Base-by-base conservation (phyloP, 53 echinoderm and acorn worm genomes). In the Luidia sarsii region DNA sequence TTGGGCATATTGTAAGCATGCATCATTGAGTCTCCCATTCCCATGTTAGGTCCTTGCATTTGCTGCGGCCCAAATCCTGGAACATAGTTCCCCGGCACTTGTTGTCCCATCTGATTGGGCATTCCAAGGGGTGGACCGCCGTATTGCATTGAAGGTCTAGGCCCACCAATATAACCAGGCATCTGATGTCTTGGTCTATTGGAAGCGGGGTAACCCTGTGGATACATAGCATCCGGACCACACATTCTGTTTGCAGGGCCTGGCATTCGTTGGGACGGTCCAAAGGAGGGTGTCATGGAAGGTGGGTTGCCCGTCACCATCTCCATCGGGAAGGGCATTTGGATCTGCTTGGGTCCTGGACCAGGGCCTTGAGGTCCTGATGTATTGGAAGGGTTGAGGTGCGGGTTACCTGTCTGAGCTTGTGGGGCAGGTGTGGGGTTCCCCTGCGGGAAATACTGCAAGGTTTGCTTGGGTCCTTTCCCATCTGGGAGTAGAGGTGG, bases 401-500 rank as follows among this genome's bases (percentile, higher is more conserved):
- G 95, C 0, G 95, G 95, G 81, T 95, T 95, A 11, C 95, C 95
- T 0, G 87, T 82, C 55, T 95, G 95, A 3, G 85, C 95, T 68
- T 95, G 95, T 4, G 65, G 81, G 57, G 87, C 86, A 27, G 75
- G 66, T 2, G 90, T 65, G 51, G 85, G 88, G 16, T 84, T 83
- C 29, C 83, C 89, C 39, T 89, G 86, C 2, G 99, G 99, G 50
- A 94, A 99, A 89, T 99, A 99, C 85, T 99, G 99, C 80, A 99
- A 79, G 13, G 99, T 99, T 73, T 99, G 94, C 69, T 94, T 99
- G 43, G 99, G 99, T 75, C 99, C 99, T 85, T 99, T 99, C 2
- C 94, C 94, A 45, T 99, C 99, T 2, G 99, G 99, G 31, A 94
- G 83, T 54, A 99, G 63, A 1, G 99, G 99, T 20, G 99, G 99